These are phyloP conservation scores for Willisornis vidua DNA, from an alignment of 2,113 vertebrate genomes.

Conservation along the genomic window DNA sequence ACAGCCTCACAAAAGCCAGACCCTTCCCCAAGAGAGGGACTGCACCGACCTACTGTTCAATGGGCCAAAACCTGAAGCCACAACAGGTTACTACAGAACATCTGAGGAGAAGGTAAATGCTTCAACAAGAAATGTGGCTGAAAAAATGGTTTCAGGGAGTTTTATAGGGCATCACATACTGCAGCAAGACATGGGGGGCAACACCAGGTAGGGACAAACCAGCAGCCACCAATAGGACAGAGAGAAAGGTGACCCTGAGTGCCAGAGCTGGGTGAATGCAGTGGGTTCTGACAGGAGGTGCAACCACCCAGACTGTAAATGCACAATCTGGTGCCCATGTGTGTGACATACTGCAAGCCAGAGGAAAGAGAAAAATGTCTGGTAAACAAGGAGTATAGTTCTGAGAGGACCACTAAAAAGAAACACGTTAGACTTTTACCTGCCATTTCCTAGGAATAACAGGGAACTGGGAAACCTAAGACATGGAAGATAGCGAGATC, in stretches of 20 bases:
- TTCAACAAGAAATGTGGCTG: fast-evolving
- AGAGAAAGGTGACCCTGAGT: background rate
- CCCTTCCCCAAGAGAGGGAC: background rate
- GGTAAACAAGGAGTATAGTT: background rate
- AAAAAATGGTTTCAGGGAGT: background rate
- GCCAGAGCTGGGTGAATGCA: background rate
- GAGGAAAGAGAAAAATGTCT: background rate
- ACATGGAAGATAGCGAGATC: background rate
- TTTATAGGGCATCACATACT: background rate
- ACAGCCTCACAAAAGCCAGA: background rate
- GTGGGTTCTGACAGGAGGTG: background rate
- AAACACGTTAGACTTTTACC: background rate
- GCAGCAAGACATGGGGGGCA: fast-evolving
- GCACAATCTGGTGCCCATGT: fast-evolving
- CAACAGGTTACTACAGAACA: background rate
- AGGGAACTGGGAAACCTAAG: background rate
- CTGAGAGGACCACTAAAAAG: background rate
- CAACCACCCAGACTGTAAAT: background rate
- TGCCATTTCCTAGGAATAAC: background rate
- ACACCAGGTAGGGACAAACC: background rate
- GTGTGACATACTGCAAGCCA: background rate
- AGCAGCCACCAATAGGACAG: background rate
- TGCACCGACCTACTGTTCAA: background rate
- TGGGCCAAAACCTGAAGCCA: background rate
- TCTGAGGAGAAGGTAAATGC: background rate